Evolutionary conservation across 2,797 vertebrate genomes (phyloP).

Genomic region (Arctocebus calabarensis): DNA sequence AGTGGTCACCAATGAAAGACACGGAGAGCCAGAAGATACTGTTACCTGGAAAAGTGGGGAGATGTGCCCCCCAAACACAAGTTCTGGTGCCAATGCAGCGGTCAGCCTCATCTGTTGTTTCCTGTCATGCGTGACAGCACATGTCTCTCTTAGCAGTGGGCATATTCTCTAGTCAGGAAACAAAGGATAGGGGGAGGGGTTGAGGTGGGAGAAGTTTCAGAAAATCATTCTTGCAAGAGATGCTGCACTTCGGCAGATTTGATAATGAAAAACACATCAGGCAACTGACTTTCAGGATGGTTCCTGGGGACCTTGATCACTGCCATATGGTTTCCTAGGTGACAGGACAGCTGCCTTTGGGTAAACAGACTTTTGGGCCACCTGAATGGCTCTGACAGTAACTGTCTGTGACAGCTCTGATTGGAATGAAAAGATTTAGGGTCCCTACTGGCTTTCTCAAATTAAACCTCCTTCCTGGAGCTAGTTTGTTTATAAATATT

Average conservation of each 20-base stretch:
- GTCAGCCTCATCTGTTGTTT: neutral
- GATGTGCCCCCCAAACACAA: neutral
- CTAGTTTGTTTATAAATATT: conserved; percentile 58
- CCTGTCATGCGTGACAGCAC: neutral
- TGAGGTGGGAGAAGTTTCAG: neutral
- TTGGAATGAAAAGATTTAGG: conserved; percentile 73
- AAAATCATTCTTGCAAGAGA: conserved; percentile 51
- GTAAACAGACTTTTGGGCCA: conserved; percentile 39
- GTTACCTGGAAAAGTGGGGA: neutral
- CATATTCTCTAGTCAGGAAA: neutral
- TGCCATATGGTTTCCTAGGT: conserved; percentile 68
- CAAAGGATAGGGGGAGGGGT: neutral
- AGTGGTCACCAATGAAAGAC: neutral
- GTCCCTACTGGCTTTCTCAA: conserved; percentile 70
- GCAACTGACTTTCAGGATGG: neutral
- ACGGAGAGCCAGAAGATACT: neutral
- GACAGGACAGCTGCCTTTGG: conserved; percentile 39
- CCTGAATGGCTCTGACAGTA: conserved; percentile 59
- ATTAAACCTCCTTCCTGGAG: conserved; percentile 65
- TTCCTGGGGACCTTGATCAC: conserved; percentile 49
- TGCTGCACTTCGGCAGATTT: neutral
- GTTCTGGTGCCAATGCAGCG: neutral
- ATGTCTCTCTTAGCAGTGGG: conserved; percentile 43
- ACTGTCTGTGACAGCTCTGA: conserved; percentile 75
- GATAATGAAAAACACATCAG: conserved; percentile 57